Conservation (phyloP, 2,797 vertebrate genomes). For the Prunella strophiata region DNA sequence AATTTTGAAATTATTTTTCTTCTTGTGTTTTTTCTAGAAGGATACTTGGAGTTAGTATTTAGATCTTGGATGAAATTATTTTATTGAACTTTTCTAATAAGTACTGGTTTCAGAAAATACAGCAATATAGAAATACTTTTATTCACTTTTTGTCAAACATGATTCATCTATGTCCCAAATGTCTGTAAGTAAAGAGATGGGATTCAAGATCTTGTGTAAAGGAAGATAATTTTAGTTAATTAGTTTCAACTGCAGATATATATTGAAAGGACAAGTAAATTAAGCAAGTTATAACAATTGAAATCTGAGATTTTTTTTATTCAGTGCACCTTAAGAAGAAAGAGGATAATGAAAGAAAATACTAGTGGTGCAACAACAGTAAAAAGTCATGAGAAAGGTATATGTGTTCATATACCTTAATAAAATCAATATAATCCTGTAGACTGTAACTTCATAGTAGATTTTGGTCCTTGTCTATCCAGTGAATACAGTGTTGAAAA, state of each 20-base stretch:
- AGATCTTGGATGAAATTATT: background rate
- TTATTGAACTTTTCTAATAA: background rate
- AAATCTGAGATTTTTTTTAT: background rate
- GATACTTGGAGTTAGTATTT: background rate
- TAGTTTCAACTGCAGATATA: background rate
- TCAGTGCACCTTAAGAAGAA: background rate
- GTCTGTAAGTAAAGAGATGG: background rate
- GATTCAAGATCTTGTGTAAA: background rate
- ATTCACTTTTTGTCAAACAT: background rate
- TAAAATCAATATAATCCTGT: background rate
- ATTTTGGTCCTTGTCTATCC: background rate
- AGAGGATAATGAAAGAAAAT: background rate
- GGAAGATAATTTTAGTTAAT: background rate
- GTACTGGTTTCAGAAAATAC: background rate
- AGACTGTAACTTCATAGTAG: background rate
- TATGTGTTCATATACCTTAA: background rate
- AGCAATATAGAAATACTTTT: background rate
- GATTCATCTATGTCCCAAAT: background rate
- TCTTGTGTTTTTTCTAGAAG: background rate
- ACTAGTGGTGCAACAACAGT: background rate
- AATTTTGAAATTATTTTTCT: background rate
- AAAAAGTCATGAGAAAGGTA: background rate
- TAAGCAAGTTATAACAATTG: background rate
- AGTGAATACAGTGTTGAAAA: background rate
- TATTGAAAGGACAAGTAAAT: background rate